Evolutionary conservation across 2,113 vertebrate species (phyloP).

Genomic region (Anas platyrhynchos): DNA sequence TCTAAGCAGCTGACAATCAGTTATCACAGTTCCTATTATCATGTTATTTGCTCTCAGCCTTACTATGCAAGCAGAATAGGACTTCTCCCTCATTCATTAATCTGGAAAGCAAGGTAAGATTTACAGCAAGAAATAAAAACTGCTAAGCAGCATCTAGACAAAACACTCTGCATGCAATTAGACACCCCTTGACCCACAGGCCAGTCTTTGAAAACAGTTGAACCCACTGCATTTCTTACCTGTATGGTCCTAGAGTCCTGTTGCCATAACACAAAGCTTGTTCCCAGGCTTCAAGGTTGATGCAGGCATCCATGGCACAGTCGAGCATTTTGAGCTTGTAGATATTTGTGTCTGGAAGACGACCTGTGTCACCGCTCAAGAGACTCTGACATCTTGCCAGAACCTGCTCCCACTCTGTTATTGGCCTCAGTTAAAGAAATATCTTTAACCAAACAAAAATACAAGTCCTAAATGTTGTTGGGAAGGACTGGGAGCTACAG

Average conservation of each 20-base stretch:
- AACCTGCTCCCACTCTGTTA: conserved; percentile 84
- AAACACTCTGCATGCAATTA: not conserved
- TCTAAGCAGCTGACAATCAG: no score
- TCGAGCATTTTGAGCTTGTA: conserved; percentile 89
- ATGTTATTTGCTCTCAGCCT: no score
- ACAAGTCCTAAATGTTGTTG: not conserved
- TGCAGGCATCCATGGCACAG: conserved; percentile 86
- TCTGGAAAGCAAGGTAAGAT: no score
- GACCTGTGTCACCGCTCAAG: conserved; percentile 52
- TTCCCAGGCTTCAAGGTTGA: conserved; percentile 84
- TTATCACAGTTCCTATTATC: no score
- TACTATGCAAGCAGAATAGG: no score
- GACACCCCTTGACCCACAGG: not conserved
- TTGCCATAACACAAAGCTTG: conserved; percentile 81
- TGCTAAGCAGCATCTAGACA: no score
- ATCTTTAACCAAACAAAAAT: conserved; percentile 29
- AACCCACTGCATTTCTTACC: conserved; percentile 72
- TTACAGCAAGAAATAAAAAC: no score
- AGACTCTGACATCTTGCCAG: conserved; percentile 76
- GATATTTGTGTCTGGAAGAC: conserved; percentile 88
- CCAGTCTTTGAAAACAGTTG: not conserved
- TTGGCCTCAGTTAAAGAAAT: conserved; percentile 74
- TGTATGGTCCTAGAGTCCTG: conserved; percentile 86
- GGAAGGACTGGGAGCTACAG: not conserved
- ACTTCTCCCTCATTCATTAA: no score